Evolutionary conservation across 2,113 vertebrate genomes (phyloP), one percentile per base, ranked within the genome.

Genomic region (human (Homo sapiens)): DNA sequence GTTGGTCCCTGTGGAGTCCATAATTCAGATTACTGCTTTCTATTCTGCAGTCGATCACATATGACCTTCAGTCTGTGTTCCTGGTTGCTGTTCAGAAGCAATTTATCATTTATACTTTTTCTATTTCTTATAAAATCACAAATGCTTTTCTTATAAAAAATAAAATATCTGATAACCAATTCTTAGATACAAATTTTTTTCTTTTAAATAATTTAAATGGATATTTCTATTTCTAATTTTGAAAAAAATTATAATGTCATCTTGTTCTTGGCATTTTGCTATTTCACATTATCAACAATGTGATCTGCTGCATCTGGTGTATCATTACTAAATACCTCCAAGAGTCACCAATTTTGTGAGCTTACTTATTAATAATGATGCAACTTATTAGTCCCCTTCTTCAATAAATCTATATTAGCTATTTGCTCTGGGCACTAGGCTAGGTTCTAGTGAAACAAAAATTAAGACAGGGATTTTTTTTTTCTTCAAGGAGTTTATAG

Each of bases 211-310:
- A 68, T 61, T 79, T 92, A 81, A 97, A 80, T 48, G 35, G 7
- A 14, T 17, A 83, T 79, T 96, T 93, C 43, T 52, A 40, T 50
- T 90, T 81, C 14, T 93, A 64, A 70, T 84, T 75, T 94, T 70
- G 10, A 72, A 96, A 92, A 97, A 92, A 78, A 84, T 40, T 75
- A 52, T 38, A 87, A 18, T 64, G 32, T 57, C 57, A 80, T 30
- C 23, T 72, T 94, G n/a, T 72, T 79, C 18, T 89, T 97, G 59
- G 61, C 3, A 70, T 76, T 89, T 90, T 93, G 32, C 91, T 81
- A 8, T 61, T 90, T 83, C 80, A 9, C 12, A 52, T 85, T 61
- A 79, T 8, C 22, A 83, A n/a, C 38, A 13, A 32, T 52, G 1
- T 38, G 66, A 84, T 90, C 32, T 85, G 5, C 89, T 95, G 16